phyloP scores from a whole-genome alignment of 2,113 vertebrate genomes.

The Brienomyrus brachyistius region DNA sequence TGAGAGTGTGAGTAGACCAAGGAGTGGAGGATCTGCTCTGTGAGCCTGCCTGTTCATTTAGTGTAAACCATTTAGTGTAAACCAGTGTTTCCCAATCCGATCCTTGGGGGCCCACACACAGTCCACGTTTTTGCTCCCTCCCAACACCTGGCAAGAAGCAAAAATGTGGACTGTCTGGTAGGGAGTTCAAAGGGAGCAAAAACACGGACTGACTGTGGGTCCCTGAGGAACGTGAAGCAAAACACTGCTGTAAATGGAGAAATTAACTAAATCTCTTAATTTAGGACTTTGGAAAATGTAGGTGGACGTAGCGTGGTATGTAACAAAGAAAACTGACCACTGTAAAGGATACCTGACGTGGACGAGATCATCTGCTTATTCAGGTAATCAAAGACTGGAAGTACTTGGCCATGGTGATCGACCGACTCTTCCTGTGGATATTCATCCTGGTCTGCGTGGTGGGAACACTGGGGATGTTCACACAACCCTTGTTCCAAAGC shows the following conservation, averaged over 20 bases:
- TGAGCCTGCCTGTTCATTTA: background rate
- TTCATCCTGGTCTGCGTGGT: slow-evolving; percentile 69
- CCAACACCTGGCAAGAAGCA: background rate
- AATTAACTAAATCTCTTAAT: background rate
- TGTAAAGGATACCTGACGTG: background rate
- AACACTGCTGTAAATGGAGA: background rate
- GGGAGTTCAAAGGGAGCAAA: background rate
- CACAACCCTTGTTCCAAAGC: slow-evolving; percentile 70
- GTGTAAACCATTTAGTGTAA: background rate
- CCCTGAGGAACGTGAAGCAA: background rate
- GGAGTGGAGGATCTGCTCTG: background rate
- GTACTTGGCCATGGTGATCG: slow-evolving; percentile 72
- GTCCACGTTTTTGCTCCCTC: background rate
- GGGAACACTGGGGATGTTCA: slow-evolving; percentile 68
- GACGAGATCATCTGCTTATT: slow-evolving; percentile 18
- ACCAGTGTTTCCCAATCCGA: background rate
- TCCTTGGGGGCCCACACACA: background rate
- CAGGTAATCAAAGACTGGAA: slow-evolving; percentile 74
- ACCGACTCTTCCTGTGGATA: slow-evolving; percentile 70
- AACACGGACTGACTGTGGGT: background rate
- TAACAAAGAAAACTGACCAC: background rate
- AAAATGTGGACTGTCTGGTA: background rate
- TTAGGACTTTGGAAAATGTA: background rate
- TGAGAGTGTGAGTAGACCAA: slow-evolving; percentile 57
- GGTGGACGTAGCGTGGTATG: background rate